Evolutionary conservation across 2,113 vertebrate genomes (phyloP).

Genomic region (Cathartes aura): DNA sequence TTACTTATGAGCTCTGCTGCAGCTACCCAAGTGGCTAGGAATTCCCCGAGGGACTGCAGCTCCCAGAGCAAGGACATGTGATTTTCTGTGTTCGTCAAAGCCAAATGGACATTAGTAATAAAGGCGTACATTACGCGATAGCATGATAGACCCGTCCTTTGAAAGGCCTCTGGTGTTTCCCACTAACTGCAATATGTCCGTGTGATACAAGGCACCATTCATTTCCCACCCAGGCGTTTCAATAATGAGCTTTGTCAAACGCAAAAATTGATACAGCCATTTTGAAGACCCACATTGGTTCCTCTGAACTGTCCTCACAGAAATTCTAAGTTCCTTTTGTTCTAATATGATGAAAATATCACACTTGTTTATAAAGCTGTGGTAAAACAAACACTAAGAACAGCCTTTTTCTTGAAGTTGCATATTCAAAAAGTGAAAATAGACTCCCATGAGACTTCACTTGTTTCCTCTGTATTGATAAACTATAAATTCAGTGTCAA

Average conservation of each 20-base stretch:
- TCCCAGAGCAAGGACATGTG: neutral
- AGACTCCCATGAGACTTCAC: neutral
- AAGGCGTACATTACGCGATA: rapidly evolving
- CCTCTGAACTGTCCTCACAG: neutral
- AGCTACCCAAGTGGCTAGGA: neutral
- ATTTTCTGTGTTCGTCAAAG: neutral
- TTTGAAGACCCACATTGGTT: neutral
- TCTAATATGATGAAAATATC: neutral
- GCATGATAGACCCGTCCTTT: neutral
- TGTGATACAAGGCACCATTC: neutral
- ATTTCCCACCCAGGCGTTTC: neutral
- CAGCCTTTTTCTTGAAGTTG: neutral
- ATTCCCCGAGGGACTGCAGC: neutral
- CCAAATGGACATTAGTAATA: neutral
- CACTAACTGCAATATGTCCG: neutral
- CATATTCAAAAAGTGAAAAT: neutral
- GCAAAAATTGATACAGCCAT: neutral
- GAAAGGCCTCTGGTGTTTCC: neutral
- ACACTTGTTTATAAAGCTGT: neutral
- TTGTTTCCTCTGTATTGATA: neutral
- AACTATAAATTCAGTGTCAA: neutral
- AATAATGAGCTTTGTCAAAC: neutral
- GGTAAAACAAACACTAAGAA: neutral
- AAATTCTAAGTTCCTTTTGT: neutral
- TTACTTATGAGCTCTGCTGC: neutral